phyloP scores from a whole-genome alignment of 2,888 invertebrate genomes.

The Protula sp. region DNA sequence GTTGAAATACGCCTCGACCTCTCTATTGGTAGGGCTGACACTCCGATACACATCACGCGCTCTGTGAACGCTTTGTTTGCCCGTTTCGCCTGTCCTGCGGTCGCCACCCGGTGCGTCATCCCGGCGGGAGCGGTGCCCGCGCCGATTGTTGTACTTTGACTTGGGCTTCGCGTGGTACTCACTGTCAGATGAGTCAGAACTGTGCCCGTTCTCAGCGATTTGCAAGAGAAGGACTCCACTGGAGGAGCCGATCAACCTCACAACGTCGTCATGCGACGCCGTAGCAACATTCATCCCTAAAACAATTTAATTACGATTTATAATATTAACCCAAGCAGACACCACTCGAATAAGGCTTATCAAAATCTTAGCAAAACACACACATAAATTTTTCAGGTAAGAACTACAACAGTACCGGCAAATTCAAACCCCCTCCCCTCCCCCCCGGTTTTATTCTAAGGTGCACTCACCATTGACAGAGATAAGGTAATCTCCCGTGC shows the following conservation, averaged over 20 bases:
- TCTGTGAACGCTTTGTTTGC: conserved; percentile 1
- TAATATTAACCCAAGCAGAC: too few species aligned
- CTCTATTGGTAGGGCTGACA: conserved; percentile 7
- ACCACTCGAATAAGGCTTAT: too few species aligned
- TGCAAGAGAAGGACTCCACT: conserved; percentile 58
- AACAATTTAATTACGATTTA: too few species aligned
- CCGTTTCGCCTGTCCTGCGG: background rate
- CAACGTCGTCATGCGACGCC: conserved; percentile 87
- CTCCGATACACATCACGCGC: background rate
- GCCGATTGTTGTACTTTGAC: conserved; percentile 48
- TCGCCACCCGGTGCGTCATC: background rate
- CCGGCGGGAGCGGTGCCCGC: background rate
- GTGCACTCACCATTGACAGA: conserved; percentile 72
- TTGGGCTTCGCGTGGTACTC: conserved; percentile 41
- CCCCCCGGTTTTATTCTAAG: too few species aligned
- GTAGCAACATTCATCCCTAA: conserved; percentile 73
- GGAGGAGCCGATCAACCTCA: conserved; percentile 80
- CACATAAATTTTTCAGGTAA: too few species aligned
- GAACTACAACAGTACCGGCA: too few species aligned
- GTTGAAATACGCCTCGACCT: too few species aligned
- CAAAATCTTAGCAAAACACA: too few species aligned
- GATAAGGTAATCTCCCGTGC: conserved; percentile 86
- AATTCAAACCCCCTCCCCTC: too few species aligned
- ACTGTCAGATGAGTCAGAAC: conserved; percentile 77
- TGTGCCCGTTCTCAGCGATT: conserved; percentile 60